Conservation (phyloP, 2,888 invertebrate genomes). For the Synanthedon myopaeformis region DNA sequence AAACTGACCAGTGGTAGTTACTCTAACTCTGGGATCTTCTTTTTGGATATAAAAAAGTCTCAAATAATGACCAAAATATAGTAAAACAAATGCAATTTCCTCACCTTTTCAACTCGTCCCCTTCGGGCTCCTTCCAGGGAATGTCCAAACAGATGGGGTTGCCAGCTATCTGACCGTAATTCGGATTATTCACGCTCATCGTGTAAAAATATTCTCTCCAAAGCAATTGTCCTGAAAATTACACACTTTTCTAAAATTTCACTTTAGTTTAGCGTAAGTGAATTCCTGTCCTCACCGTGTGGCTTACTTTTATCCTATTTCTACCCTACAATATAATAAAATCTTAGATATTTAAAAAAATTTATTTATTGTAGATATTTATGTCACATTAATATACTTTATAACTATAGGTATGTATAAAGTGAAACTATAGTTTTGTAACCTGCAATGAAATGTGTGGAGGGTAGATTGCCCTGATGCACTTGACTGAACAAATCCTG, state of each 20-base stretch:
- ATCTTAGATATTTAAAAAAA: background rate
- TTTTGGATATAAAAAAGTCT: too few species aligned
- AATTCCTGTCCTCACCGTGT: too few species aligned
- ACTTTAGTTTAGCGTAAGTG: too few species aligned
- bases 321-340: background rate
- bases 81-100: too few species aligned
- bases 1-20: too few species aligned
- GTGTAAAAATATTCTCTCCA: slow-evolving; percentile 85
- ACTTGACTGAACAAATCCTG: slow-evolving; percentile 74
- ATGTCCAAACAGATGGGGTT: slow-evolving; percentile 81
- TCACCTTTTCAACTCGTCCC: slow-evolving; percentile 62
- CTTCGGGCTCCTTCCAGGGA: slow-evolving; percentile 72
- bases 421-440: slow-evolving; percentile 3
- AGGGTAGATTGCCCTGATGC: slow-evolving; percentile 46
- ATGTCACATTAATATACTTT: background rate
- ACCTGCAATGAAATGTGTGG: slow-evolving; percentile 56
- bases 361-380: background rate
- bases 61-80: too few species aligned
- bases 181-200: slow-evolving; percentile 79
- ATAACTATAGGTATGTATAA: background rate
- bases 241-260: too few species aligned
- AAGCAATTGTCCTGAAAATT: slow-evolving; percentile 73
- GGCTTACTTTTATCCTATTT: background rate
- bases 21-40: too few species aligned
- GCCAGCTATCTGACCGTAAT: slow-evolving; percentile 75